A percentile compares a stretch with the other conserved stretches of the same genome.
Conservation (phyloP, 2,113 vertebrate genomes). For the Daphoenositta chrysoptera region DNA sequence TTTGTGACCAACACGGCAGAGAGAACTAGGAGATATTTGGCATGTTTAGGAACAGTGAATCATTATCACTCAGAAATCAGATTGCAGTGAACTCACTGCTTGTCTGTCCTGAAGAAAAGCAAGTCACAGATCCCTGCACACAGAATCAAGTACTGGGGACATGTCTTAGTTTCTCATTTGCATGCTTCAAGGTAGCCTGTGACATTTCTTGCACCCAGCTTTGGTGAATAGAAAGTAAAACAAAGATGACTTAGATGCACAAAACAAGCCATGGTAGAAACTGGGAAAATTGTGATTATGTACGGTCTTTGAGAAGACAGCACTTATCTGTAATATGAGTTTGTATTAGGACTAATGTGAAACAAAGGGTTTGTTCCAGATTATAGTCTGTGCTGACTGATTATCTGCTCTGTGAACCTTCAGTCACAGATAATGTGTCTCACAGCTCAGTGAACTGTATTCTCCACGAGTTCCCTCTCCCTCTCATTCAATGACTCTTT, state of each 20-base stretch:
- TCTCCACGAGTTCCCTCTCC: not conserved
- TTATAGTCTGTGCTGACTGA: not conserved
- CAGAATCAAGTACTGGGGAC: too few relatives aligned
- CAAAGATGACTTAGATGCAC: not conserved
- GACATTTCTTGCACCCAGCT: not conserved
- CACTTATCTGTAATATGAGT: not conserved
- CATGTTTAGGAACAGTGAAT: not conserved
- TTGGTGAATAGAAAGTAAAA: not conserved
- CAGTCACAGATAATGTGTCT: not conserved
- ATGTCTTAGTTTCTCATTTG: not conserved
- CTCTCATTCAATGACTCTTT: not conserved
- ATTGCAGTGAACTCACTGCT: not conserved
- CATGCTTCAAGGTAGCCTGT: not conserved
- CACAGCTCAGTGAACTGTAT: not conserved
- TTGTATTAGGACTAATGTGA: not conserved
- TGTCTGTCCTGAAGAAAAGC: not conserved
- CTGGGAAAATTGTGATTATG: not conserved
- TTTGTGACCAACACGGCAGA: not conserved
- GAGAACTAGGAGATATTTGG: not conserved
- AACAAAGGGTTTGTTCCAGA: slow-evolving; percentile 19
- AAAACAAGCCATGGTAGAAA: not conserved
- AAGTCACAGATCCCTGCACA: not conserved
- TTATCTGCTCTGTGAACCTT: not conserved
- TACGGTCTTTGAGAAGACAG: not conserved
- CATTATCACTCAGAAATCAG: not conserved